Evolutionary conservation across 2,113 vertebrate genomes (phyloP), one percentile per base, ranked within the genome.

Genomic region (Cheirogaleus medius): DNA sequence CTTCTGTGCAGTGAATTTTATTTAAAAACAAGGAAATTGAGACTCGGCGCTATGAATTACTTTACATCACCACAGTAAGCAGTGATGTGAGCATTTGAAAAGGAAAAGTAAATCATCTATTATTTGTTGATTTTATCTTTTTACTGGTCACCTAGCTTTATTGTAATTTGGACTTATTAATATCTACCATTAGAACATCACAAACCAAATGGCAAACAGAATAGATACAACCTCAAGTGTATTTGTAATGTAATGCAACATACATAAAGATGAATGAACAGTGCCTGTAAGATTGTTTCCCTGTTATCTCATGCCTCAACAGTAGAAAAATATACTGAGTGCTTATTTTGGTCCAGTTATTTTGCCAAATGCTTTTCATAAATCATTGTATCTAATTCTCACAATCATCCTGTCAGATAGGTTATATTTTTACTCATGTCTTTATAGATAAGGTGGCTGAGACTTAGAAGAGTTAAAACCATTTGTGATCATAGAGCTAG

Each of bases 1-100:
- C 3, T 52, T 74, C 29, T 90, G 10, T 77, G 6, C 2, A 85
- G 1, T 73, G 37, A 82, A 82, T 87, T 84, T 4, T 8, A 58
- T 76, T 84, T 90, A 91, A 81, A 94, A 88, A 84, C 29, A 60
- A 82, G 52, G 34, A 90, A 64, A 58, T 39, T 81, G 56, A 85
- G 52, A 47, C 71, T 92, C n/a, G 9, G 8, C 12, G 52, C 76
- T 39, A 77, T 25, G 44, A 92, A 56, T 58, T 74, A 39, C 4
- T 69, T 42, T 76, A 15, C 0, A n/a, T 77, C 5, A 74, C 14
- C 32, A 54, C 2, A 39, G 27, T 60, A 95, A 76, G 6, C 44
- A 56, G 68, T 85, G 12, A 56, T 44, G 39, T 44, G 58, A 32
- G 27, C 17, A 8, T 82, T 94, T 74, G 76, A 86, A 92, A 90